Conservation (phyloP, 2,797 vertebrate genomes). For the Fistularia tabacaria region DNA sequence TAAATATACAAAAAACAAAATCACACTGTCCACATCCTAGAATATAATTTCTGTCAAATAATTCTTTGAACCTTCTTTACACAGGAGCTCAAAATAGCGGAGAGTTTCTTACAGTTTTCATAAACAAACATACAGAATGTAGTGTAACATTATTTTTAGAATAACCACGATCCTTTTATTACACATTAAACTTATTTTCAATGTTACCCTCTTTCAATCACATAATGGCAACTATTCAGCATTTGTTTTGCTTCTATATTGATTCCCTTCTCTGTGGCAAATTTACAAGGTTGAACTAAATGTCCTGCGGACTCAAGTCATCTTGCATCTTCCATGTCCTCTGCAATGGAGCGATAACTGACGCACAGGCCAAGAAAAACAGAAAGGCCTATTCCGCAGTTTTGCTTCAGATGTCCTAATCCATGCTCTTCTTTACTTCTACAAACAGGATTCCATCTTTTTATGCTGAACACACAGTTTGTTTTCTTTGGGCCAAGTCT, state of each 20-base stretch:
- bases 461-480: slow-evolving; percentile 46
- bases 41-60: too few species aligned
- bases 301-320: slow-evolving; percentile 30
- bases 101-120: too few species aligned
- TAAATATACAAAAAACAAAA: too few species aligned
- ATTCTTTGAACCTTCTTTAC: too few species aligned
- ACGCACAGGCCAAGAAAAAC: slow-evolving; percentile 64
- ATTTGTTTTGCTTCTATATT: slow-evolving; percentile 15
- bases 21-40: too few species aligned
- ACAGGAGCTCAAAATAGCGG: too few species aligned
- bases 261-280: background rate
- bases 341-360: slow-evolving; percentile 48
- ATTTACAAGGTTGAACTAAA: slow-evolving; percentile 40
- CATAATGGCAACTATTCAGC: slow-evolving; percentile 1
- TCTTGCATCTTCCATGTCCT: slow-evolving; percentile 29
- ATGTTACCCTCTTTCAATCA: background rate
- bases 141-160: too few species aligned
- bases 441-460: slow-evolving; percentile 74
- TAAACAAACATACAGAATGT: too few species aligned
- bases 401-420: slow-evolving; percentile 70
- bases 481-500: slow-evolving; percentile 58
- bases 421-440: slow-evolving; percentile 59
- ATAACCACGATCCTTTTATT: too few species aligned
- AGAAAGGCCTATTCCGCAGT: slow-evolving; percentile 42
- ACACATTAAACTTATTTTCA: slow-evolving; percentile 4